Conservation (phyloP, 2,113 vertebrate genomes). For the Danionella cerebrum region DNA sequence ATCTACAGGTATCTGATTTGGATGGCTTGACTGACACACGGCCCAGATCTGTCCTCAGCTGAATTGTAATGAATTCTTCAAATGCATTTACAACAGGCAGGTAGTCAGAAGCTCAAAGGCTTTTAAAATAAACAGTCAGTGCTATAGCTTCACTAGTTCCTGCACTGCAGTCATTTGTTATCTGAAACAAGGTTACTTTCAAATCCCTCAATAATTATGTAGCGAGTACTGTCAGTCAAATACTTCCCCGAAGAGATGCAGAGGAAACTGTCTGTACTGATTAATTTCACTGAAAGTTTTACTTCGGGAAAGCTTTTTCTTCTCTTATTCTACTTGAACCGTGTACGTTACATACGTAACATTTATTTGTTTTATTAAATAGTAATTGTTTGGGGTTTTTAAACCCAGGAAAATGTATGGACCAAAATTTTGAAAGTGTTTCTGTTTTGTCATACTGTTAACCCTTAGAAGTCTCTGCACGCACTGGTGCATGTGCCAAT, state of each 20-base stretch:
- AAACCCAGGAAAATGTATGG: too few species aligned
- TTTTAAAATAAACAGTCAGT: neutral
- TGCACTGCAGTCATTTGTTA: slow-evolving; percentile 1
- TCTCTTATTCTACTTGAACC: neutral
- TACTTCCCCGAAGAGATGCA: slow-evolving; percentile 19
- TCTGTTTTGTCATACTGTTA: too few species aligned
- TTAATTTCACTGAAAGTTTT: slow-evolving; percentile 16
- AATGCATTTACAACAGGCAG: slow-evolving; percentile 5
- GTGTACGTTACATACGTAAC: neutral
- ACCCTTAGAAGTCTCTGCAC: too few species aligned
- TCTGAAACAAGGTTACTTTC: neutral
- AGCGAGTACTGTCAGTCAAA: slow-evolving; percentile 21
- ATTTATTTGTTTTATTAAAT: too few species aligned
- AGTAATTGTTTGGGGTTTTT: too few species aligned
- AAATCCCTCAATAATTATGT: neutral
- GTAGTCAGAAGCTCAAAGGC: slow-evolving; percentile 3
- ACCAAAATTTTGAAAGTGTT: too few species aligned
- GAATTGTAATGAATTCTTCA: neutral
- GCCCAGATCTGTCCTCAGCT: neutral
- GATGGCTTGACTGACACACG: neutral
- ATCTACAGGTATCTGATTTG: neutral
- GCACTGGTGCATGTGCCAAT: too few species aligned
- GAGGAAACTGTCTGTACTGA: slow-evolving; percentile 16
- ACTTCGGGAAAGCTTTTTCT: neutral
- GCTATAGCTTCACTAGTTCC: neutral